Percentiles rank a stretch among this genome's conserved stretches.
phyloP scores from a whole-genome alignment of 2,888 invertebrate species.

The Leptopilina drosophilae region DNA sequence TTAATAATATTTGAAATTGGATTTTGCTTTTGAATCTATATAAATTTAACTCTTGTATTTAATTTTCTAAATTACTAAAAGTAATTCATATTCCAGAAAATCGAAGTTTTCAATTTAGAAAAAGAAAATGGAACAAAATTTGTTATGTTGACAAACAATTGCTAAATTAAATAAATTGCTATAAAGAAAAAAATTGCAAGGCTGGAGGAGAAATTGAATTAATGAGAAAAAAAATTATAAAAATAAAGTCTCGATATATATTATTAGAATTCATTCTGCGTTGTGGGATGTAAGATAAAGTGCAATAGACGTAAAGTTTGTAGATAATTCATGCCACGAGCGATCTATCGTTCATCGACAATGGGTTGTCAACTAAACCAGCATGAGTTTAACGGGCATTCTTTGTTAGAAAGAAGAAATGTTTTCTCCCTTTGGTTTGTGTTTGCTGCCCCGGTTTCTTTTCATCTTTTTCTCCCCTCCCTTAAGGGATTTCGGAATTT shows the following conservation, averaged over 20 bases:
- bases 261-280: slow-evolving; percentile 13
- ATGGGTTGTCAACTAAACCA: slow-evolving; percentile 34
- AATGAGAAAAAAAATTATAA: neutral
- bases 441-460: neutral
- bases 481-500: neutral
- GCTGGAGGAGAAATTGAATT: neutral
- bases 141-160: no score
- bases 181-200: no score
- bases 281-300: slow-evolving; percentile 1
- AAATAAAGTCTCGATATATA: slow-evolving; percentile 1
- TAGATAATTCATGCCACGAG: slow-evolving; percentile 34
- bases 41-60: no score
- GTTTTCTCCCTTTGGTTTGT: slow-evolving; percentile 17
- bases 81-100: no score
- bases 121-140: no score
- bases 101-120: neutral
- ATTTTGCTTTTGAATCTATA: no score
- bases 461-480: slow-evolving; percentile 27
- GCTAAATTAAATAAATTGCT: no score
- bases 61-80: no score
- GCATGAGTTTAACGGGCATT: slow-evolving; percentile 24
- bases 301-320: slow-evolving; percentile 15
- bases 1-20: neutral
- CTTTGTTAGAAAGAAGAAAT: slow-evolving; percentile 27
- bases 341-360: slow-evolving; percentile 31